phyloP scores from a whole-genome alignment of 1,140 invertebrate species.

The Lerema accius region DNA sequence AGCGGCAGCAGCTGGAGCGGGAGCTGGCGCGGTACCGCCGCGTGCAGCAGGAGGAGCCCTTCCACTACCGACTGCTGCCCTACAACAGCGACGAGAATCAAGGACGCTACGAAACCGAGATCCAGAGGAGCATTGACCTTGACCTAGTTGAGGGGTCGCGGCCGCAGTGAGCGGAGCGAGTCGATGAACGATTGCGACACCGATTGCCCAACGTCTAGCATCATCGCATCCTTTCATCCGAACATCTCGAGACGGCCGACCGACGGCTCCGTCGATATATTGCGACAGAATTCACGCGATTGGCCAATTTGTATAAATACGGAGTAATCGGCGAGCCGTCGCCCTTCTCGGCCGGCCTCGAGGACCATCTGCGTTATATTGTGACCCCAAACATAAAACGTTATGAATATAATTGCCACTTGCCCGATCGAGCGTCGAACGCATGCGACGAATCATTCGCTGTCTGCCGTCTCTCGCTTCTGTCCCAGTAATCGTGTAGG shows the following conservation, averaged over 20 bases:
- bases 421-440: neutral
- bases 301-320: constrained; percentile 45
- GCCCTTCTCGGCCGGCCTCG: constrained; percentile 49
- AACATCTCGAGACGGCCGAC: constrained; percentile 32
- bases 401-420: neutral
- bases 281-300: constrained; percentile 38
- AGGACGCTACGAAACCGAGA: constrained; percentile 28
- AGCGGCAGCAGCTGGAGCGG: constrained; percentile 42
- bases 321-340: constrained; percentile 32
- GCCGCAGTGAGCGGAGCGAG: constrained; percentile 47
- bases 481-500: neutral
- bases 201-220: constrained; percentile 24
- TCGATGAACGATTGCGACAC: constrained; percentile 41
- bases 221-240: constrained; percentile 43
- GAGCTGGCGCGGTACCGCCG: constrained; percentile 41
- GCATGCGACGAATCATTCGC: neutral
- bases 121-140: constrained; percentile 70
- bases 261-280: constrained; percentile 31
- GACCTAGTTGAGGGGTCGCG: constrained; percentile 62
- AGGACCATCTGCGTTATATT: constrained; percentile 28
- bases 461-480: neutral
- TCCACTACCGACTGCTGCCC: constrained; percentile 47
- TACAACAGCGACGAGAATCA: constrained; percentile 25
- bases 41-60: constrained; percentile 41
- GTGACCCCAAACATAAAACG: neutral